phyloP scores from a whole-genome alignment of 2,113 vertebrate species.

The Oceanites oceanicus region DNA sequence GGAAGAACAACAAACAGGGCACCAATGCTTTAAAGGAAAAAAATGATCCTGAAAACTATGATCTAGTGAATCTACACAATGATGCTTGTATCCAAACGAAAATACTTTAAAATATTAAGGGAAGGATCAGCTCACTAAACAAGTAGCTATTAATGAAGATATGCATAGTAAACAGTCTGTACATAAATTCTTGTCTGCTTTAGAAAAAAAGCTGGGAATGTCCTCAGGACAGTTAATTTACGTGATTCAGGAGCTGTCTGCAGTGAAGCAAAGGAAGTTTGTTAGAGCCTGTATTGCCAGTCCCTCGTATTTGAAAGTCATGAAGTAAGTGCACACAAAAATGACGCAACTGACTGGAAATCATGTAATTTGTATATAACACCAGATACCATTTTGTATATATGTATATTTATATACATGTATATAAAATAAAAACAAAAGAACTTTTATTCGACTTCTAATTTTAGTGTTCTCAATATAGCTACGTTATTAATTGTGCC shows the following conservation, averaged over 20 bases:
- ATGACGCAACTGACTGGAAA: background rate
- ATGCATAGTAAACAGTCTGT: background rate
- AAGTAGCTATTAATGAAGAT: background rate
- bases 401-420: constrained; percentile 3
- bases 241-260: background rate
- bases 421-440: constrained; percentile 6
- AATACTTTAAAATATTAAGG: background rate
- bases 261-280: background rate
- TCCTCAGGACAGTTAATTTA: background rate
- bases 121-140: background rate
- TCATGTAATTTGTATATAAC: background rate
- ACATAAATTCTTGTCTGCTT: background rate
- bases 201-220: background rate
- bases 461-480: background rate
- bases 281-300: background rate
- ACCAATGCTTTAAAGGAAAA: background rate
- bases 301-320: background rate
- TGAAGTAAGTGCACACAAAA: background rate
- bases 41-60: background rate
- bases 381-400: background rate
- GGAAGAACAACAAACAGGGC: background rate
- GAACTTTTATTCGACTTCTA: background rate
- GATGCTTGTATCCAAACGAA: background rate
- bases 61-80: background rate
- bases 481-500: background rate